A percentile compares a stretch with the other conserved stretches of the same genome.
These are phyloP conservation scores for Poeciliopsis presidionis DNA, from an alignment of 2,797 vertebrate genomes.

Conservation along the genomic window DNA sequence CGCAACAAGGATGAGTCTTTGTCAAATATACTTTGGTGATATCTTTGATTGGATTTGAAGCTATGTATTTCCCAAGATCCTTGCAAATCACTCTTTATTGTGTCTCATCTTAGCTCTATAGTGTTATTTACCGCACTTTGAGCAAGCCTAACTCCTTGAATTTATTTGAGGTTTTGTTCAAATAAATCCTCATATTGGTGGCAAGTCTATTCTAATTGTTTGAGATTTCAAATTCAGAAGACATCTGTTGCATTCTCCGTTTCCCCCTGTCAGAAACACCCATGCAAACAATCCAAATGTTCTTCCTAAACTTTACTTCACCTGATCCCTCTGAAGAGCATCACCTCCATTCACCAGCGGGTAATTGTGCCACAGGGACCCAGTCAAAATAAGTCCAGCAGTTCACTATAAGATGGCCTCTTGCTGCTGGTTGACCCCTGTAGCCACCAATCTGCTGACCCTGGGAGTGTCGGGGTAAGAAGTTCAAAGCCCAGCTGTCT, in stretches of 20 bases:
- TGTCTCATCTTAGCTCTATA: conserved; percentile 70
- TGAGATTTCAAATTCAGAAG: conserved; percentile 43
- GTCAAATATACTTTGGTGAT: conserved; percentile 79
- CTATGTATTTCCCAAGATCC: conserved; percentile 77
- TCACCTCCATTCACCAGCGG: conserved; percentile 62
- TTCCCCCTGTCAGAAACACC: conserved; percentile 18
- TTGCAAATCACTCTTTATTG: conserved; percentile 78
- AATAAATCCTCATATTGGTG: conserved; percentile 54
- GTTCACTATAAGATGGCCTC: conserved; percentile 73
- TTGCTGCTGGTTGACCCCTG: conserved; percentile 73
- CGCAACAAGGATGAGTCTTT: conserved; percentile 76
- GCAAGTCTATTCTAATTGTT: conserved; percentile 62
- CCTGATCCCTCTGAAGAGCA: conserved; percentile 62
- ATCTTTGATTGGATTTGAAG: conserved; percentile 80
- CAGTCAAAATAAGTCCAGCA: conserved; percentile 75
- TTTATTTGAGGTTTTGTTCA: conserved; percentile 71
- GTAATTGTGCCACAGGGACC: conserved; percentile 73
- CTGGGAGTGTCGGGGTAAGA: conserved; percentile 73
- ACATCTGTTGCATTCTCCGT: conserved; percentile 41
- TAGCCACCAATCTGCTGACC: conserved; percentile 79
- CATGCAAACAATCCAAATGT: conserved; percentile 50
- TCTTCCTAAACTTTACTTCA: conserved; percentile 70
- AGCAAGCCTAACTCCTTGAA: conserved; percentile 61
- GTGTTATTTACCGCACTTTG: conserved; percentile 69
- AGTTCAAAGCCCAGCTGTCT: conserved; percentile 83